Base-by-base conservation (phyloP, 2,888 invertebrate species). In the Operophtera brumata region DNA sequence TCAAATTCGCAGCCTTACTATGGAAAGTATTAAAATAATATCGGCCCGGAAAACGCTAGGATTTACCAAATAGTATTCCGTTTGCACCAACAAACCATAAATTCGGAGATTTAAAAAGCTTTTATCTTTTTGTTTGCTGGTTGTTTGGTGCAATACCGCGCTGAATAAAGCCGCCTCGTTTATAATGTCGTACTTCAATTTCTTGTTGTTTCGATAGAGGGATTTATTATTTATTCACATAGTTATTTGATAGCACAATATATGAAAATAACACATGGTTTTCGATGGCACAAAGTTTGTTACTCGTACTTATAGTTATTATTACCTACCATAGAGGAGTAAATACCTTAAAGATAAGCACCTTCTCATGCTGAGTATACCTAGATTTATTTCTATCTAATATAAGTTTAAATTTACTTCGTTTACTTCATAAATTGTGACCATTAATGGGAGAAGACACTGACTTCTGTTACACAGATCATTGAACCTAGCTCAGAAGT, bases 11-110 rank as follows among this genome's bases (percentile, higher is more conserved):
- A 35, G 10, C 43, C 50, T 55, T 61, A 70, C 56, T 47, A 55
- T 62, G 60, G 11, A 47, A 65, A 64, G 72, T 75, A 78, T 80
- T 80, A 77, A 79, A 81, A 80, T 77, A 78, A 82, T 80, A 82
- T 80, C 75, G 75, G 74, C 61, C 52, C 64, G 57, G 56, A 50
- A 47, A 53, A 52, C 30, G 64, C 50, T 61, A 51, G 59, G 65
- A 62, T 65, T 65, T 59, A 56, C 61, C 54, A 78, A 77, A 82
- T 80, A 81, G 79, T 80, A 82, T 80, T 79, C 80, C 72, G 78
- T 82, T 82, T 75, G 80, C 78, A 74, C 80, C 79, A 78, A 81
- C 81, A 80, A 80, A 78, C 82, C 80, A 82, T 83, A 84, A 84
- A 84, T 84, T 83, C 57, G 71, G 79, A 77, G 80, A 81, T 80